Conservation (phyloP, 2,888 invertebrate species). For the Malthinus flaveolus region DNA sequence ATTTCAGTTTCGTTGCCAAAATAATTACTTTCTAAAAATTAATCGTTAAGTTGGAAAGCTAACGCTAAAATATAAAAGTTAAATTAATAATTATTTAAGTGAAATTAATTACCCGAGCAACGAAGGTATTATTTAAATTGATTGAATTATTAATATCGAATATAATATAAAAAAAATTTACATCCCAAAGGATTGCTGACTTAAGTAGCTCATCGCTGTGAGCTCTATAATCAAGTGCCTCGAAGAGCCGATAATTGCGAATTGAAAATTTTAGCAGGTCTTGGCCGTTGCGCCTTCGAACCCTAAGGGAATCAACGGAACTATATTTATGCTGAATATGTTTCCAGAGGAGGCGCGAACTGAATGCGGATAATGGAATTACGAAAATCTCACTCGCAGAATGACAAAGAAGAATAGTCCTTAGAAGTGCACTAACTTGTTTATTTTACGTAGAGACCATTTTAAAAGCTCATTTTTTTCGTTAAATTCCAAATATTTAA, state of each 20-base stretch:
- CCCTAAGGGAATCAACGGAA: constrained; percentile 45
- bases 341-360: constrained; percentile 44
- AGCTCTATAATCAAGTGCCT: constrained; percentile 30
- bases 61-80: too few species aligned
- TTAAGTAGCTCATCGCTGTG: constrained; percentile 23
- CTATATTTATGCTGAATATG: constrained; percentile 50
- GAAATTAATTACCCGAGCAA: too few species aligned
- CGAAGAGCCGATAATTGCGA: constrained; percentile 45
- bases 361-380: constrained; percentile 49
- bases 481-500: constrained; percentile 13
- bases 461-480: constrained; percentile 25
- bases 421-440: constrained; percentile 43
- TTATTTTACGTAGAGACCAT: constrained; percentile 43
- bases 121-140: not conserved
- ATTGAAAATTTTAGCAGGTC: constrained; percentile 50
- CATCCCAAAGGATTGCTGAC: constrained; percentile 21
- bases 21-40: too few species aligned
- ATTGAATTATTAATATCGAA: constrained; percentile 4
- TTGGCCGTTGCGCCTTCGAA: constrained; percentile 42
- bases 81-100: too few species aligned
- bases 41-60: too few species aligned
- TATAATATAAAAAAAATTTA: constrained; percentile 10
- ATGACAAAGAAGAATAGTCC: constrained; percentile 47
- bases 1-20: too few species aligned
- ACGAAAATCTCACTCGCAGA: constrained; percentile 46